Base-by-base conservation (phyloP, 1,140 invertebrate species). In the Drosophila dunni region DNA sequence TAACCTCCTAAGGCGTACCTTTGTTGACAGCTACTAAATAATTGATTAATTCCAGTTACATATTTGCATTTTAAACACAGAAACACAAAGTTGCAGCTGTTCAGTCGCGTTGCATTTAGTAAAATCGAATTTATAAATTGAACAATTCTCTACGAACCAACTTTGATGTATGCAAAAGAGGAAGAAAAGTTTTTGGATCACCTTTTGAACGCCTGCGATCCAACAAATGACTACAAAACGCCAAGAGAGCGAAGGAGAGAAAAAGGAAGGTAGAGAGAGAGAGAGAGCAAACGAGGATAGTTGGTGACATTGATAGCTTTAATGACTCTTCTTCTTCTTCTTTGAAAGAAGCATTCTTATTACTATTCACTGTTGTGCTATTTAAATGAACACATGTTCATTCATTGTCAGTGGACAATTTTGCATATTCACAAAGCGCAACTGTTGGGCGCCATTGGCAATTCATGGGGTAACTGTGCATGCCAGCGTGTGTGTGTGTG, bases 371-470 rank as follows among this genome's bases (percentile, higher is more conserved):
- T 69, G 62, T 77, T 62, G 57, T 62, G 51, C 44, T 75, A 81
- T 69, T 75, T 62, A 58, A 64, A 75, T 86, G 76, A 78, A 81
- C 80, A 75, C 61, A 75, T 75, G 71, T 74, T 62, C 42, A 38
- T 24, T 42, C 54, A 51, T 9, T 50, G 15, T 17, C 64, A 17
- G 64, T 58, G 71, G 71, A 74, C 65, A 62, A 67, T 69, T 74
- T 74, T 70, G 71, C 65, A 74, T 73, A 68, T 13, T 9, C 20
- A 29, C 13, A 17, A 13, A 40, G 29, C 33, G 56, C 48, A 56
- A 40, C 34, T 36, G 42, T 33, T 63, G 50, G 60, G 61, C 34
- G 58, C 53, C 46, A 72, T 72, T 67, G 69, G 29, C 63, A 66
- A 73, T 73, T 73, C 70, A 73, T 73, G 64, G 70, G 33, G 38